A percentile compares a stretch with the other conserved stretches of the same genome.
Conservation (phyloP, 2,113 vertebrate genomes). For the Prunella himalayana region DNA sequence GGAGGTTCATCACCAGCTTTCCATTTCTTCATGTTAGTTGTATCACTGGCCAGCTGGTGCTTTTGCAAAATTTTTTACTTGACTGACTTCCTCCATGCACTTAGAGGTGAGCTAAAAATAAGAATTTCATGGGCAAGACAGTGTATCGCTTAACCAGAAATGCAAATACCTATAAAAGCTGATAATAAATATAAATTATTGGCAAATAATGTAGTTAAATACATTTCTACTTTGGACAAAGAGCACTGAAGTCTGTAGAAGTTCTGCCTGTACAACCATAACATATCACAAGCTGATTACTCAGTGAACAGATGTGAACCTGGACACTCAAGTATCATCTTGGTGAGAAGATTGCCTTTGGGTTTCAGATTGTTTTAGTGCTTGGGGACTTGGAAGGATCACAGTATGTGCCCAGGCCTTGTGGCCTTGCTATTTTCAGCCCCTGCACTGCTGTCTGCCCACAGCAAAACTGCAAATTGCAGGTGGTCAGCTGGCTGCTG, state of each 20-base stretch:
- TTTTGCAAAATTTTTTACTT: conserved; percentile 21
- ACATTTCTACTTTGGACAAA: neutral
- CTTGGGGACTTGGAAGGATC: neutral
- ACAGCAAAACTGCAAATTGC: neutral
- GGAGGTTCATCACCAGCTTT: neutral
- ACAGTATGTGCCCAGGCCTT: neutral
- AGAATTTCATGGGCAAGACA: neutral
- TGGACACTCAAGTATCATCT: neutral
- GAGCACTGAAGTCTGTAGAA: neutral
- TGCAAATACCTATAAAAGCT: neutral
- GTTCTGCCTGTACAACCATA: neutral
- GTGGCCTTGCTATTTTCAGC: neutral
- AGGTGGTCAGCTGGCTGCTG: neutral
- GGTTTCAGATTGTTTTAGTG: neutral
- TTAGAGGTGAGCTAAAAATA: neutral
- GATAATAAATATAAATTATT: neutral
- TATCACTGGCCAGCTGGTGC: neutral
- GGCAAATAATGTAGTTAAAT: neutral
- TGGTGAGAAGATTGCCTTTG: neutral
- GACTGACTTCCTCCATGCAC: neutral
- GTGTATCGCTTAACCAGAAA: neutral
- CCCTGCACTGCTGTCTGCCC: neutral
- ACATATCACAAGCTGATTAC: neutral
- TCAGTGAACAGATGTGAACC: neutral
- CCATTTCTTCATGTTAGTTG: neutral